Percentiles rank a stretch among this genome's conserved stretches.
These are phyloP conservation scores for Amaurobius ferox DNA, from an alignment of 2,888 invertebrate genomes.

Conservation along the genomic window DNA sequence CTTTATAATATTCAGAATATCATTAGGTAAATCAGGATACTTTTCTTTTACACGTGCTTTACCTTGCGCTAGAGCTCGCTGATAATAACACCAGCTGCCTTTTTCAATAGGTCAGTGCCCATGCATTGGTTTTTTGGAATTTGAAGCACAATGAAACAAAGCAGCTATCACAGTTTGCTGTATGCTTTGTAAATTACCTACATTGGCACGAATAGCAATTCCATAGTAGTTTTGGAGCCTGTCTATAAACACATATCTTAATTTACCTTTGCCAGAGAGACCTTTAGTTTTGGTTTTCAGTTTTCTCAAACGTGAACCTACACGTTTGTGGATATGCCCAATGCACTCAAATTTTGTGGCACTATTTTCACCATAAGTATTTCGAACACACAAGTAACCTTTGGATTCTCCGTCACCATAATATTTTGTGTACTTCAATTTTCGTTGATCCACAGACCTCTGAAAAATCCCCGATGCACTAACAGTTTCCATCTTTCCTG, in stretches of 20 bases:
- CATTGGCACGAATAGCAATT: no score
- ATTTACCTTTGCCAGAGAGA: constrained; percentile 17
- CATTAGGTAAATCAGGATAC: background rate
- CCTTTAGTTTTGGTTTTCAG: constrained; percentile 5
- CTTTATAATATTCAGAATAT: background rate
- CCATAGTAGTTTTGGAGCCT: background rate
- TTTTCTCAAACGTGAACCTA: constrained; percentile 23
- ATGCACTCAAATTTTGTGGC: constrained; percentile 21
- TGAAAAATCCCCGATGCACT: constrained; percentile 24
- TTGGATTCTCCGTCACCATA: constrained; percentile 41
- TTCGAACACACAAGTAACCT: constrained; percentile 12
- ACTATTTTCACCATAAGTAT: constrained; percentile 2
- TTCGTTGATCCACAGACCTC: background rate
- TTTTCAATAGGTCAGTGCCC: constrained; percentile 18
- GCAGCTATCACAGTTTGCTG: constrained; percentile 24
- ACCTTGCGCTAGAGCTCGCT: background rate
- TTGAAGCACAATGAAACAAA: constrained; percentile 19
- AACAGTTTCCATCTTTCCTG: no score
- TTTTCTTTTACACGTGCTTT: background rate
- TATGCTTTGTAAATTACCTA: background rate
- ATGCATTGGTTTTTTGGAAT: background rate
- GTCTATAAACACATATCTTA: background rate
- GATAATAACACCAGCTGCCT: constrained; percentile 33
- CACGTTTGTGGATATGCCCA: constrained; percentile 18
- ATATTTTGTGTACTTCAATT: constrained; percentile 1